phyloP scores from a whole-genome alignment of 2,113 vertebrate species.

The Perognathus longimembris region DNA sequence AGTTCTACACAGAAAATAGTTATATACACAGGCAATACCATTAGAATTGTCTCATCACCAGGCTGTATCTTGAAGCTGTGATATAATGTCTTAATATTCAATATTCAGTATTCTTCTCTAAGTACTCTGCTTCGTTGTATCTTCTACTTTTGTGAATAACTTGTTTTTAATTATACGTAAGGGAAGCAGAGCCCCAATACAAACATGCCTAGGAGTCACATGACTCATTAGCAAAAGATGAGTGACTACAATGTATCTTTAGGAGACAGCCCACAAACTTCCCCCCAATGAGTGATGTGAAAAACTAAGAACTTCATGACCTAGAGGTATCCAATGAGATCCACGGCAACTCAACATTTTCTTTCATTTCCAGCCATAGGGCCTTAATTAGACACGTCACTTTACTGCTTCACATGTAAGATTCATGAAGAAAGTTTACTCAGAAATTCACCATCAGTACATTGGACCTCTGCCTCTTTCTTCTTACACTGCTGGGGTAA shows the following conservation, averaged over 20 bases:
- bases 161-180: neutral
- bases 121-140: neutral
- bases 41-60: neutral
- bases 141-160: neutral
- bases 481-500: neutral
- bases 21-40: fast-evolving
- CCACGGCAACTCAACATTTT: slow-evolving; percentile 38
- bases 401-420: slow-evolving; percentile 41
- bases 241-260: neutral
- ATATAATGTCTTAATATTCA: neutral
- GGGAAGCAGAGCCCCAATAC: neutral
- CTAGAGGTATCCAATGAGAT: slow-evolving; percentile 27
- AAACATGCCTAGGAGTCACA: neutral
- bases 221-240: neutral
- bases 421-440: slow-evolving; percentile 61
- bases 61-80: neutral
- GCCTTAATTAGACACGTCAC: slow-evolving; percentile 59
- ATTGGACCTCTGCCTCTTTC: neutral
- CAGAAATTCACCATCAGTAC: slow-evolving; percentile 6
- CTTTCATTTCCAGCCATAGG: slow-evolving; percentile 41
- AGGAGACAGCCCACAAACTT: neutral
- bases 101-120: neutral
- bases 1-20: neutral
- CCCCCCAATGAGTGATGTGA: neutral
- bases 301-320: slow-evolving; percentile 10